Evolutionary conservation across 2,888 invertebrate species (phyloP).

Genomic region (Agriopis aurantiaria): DNA sequence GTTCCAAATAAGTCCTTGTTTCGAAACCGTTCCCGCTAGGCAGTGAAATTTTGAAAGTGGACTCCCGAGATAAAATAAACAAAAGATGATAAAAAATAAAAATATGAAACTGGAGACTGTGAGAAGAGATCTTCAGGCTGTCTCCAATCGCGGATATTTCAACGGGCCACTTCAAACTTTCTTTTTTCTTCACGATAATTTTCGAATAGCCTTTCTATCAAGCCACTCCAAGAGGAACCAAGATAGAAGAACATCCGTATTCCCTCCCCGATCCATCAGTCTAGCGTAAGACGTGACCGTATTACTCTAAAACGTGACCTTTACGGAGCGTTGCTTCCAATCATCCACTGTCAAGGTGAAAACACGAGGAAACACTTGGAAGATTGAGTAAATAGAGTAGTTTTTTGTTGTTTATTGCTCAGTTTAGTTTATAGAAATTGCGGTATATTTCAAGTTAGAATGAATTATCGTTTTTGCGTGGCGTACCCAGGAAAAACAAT

Average conservation of each 20-base stretch:
- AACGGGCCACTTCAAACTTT: not conserved
- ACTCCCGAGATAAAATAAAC: no score
- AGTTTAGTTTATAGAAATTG: not conserved
- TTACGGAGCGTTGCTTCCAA: slow-evolving; percentile 26
- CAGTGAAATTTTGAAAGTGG: no score
- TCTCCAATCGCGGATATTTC: no score
- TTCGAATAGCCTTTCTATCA: not conserved
- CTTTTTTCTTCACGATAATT: not conserved
- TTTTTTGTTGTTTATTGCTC: slow-evolving; percentile 5
- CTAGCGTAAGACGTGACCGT: slow-evolving; percentile 26
- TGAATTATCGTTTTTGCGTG: not conserved
- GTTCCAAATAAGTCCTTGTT: no score
- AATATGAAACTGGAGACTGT: no score
- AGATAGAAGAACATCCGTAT: slow-evolving; percentile 8
- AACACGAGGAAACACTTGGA: slow-evolving; percentile 28
- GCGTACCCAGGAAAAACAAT: no score
- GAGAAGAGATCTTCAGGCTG: no score
- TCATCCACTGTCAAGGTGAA: slow-evolving; percentile 32
- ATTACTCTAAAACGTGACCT: slow-evolving; percentile 29
- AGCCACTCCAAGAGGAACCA: slow-evolving; percentile 1
- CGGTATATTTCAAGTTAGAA: not conserved
- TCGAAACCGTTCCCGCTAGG: no score
- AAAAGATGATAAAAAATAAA: no score
- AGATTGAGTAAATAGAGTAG: slow-evolving; percentile 11
- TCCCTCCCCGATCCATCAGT: slow-evolving; percentile 24